These are phyloP conservation scores for Omphaloscelis lunosa DNA, from an alignment of 2,888 invertebrate species.

Conservation along the genomic window DNA sequence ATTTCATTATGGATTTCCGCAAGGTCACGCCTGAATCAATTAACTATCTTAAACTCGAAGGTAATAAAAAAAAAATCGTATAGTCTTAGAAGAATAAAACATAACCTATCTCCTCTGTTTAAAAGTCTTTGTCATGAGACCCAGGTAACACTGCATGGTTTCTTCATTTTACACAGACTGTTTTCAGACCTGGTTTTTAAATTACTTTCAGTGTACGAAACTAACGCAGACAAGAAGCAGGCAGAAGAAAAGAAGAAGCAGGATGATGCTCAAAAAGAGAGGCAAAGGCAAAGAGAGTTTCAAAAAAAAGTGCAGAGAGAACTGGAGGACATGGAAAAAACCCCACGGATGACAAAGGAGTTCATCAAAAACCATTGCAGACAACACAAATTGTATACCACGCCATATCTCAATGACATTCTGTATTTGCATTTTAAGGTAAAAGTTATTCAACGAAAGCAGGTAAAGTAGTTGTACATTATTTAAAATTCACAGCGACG, in stretches of 20 bases:
- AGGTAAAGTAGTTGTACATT: neutral
- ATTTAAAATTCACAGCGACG: neutral
- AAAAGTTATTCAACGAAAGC: slow-evolving; percentile 37
- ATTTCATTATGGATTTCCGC: too few relatives aligned
- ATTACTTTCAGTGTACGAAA: slow-evolving; percentile 43
- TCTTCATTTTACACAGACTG: neutral
- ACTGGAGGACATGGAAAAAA: slow-evolving; percentile 80
- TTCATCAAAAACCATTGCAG: slow-evolving; percentile 95
- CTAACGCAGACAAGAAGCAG: slow-evolving; percentile 62
- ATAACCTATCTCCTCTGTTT: neutral
- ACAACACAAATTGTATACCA: slow-evolving; percentile 95
- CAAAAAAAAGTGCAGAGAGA: slow-evolving; percentile 82
- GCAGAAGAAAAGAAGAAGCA: slow-evolving; percentile 72
- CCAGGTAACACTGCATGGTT: neutral
- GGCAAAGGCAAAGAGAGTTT: slow-evolving; percentile 75
- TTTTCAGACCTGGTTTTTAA: neutral
- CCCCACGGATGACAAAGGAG: slow-evolving; percentile 94
- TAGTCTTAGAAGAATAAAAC: neutral
- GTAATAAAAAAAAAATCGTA: slow-evolving; percentile 22
- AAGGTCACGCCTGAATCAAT: too few relatives aligned
- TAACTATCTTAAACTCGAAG: slow-evolving; percentile 34
- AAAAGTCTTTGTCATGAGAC: neutral
- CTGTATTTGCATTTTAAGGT: slow-evolving; percentile 98
- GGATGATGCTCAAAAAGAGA: slow-evolving; percentile 77
- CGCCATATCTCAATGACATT: slow-evolving; percentile 97